A percentile compares a stretch with the other conserved stretches of the same genome.
Conservation (phyloP, 2,797 vertebrate genomes). For the Odontamblyopus lacepedii region DNA sequence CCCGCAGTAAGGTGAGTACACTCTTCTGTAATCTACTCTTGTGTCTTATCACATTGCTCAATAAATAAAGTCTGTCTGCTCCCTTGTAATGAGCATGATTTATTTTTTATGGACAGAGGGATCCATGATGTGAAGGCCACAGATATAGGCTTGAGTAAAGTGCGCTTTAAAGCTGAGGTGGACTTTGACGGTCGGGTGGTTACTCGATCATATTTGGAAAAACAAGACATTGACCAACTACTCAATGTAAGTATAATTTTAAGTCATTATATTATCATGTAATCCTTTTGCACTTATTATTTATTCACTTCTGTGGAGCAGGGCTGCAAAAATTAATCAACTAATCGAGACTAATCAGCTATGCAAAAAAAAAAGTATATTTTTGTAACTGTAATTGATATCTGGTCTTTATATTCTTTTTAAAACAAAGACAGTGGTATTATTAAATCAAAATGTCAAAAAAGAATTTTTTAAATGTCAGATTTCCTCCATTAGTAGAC, state of each 20-base stretch:
- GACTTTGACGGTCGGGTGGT: slow-evolving; percentile 98
- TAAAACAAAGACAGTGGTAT: too few relatives aligned
- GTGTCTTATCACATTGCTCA: background rate
- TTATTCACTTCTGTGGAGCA: background rate
- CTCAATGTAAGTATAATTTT: slow-evolving; percentile 81
- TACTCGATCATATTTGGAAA: slow-evolving; percentile 96
- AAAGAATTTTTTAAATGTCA: too few relatives aligned
- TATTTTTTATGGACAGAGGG: slow-evolving; percentile 78
- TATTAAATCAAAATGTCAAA: too few relatives aligned
- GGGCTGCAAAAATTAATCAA: too few relatives aligned
- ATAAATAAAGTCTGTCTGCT: background rate
- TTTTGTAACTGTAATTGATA: too few relatives aligned
- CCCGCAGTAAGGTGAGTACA: slow-evolving; percentile 87
- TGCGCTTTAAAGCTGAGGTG: slow-evolving; percentile 98
- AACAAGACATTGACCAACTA: slow-evolving; percentile 97
- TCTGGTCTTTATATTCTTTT: too few relatives aligned
- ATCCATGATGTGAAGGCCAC: slow-evolving; percentile 99
- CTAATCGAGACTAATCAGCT: too few relatives aligned
- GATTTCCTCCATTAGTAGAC: too few relatives aligned
- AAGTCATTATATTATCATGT: background rate
- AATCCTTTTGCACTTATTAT: background rate
- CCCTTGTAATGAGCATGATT: background rate
- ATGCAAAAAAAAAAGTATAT: too few relatives aligned
- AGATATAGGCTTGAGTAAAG: slow-evolving; percentile 95
- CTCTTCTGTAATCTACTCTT: background rate